phyloP scores from a whole-genome alignment of 2,113 vertebrate species.

The Zosterops hypoxanthus region DNA sequence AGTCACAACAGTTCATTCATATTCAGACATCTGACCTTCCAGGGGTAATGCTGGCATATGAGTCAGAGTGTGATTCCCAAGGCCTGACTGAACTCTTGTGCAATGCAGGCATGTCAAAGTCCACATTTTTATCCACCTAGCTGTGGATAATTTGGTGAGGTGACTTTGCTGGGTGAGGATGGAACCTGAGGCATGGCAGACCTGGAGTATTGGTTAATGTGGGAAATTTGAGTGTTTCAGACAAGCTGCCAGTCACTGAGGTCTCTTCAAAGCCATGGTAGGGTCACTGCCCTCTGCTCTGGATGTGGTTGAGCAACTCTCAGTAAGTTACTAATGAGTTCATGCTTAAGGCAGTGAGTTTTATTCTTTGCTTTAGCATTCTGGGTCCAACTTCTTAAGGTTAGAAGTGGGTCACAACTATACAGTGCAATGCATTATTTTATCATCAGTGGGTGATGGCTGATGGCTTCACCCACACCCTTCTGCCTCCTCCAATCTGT shows the following conservation, averaged over 20 bases:
- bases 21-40: not conserved
- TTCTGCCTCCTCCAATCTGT: not conserved
- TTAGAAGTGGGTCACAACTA: not conserved
- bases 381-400: not conserved
- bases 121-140: not conserved
- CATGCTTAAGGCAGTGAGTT: not conserved
- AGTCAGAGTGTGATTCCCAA: not conserved
- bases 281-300: not conserved
- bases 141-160: not conserved
- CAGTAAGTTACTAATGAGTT: slow-evolving; percentile 35
- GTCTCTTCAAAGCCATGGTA: not conserved
- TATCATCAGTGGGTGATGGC: not conserved
- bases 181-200: not conserved
- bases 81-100: not conserved
- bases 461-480: not conserved
- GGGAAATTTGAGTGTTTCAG: not conserved
- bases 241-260: not conserved
- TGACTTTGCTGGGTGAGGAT: not conserved
- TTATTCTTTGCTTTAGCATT: not conserved
- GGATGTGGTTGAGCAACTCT: not conserved
- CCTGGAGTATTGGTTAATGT: not conserved
- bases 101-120: not conserved
- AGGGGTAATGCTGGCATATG: not conserved
- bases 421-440: not conserved
- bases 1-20: not conserved